These are phyloP conservation scores for Riparia riparia DNA, from an alignment of 2,113 vertebrate genomes.

Conservation along the genomic window DNA sequence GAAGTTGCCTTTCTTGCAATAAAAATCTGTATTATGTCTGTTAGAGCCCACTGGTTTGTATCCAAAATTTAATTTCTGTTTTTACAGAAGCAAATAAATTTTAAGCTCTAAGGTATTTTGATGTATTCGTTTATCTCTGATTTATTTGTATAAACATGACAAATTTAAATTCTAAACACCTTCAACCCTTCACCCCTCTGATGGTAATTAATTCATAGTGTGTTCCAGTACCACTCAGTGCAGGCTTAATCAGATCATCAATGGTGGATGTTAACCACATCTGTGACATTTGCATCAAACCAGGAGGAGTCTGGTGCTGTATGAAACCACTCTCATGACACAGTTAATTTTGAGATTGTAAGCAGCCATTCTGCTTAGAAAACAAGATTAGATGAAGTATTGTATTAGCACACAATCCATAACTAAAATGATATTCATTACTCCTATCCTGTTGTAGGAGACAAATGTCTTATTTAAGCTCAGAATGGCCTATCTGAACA, in stretches of 20 bases:
- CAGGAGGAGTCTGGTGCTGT: neutral
- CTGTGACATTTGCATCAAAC: neutral
- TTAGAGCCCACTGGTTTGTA: neutral
- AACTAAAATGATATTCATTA: slow-evolving; percentile 20
- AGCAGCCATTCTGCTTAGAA: neutral
- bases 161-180: neutral
- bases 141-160: neutral
- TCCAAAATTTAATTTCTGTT: neutral
- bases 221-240: neutral
- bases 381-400: slow-evolving; percentile 30
- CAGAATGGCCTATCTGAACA: neutral
- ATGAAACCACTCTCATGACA: neutral
- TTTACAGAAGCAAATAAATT: neutral
- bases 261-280: slow-evolving; percentile 8
- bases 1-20: neutral
- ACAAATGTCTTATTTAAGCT: neutral
- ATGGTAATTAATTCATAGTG: slow-evolving; percentile 12
- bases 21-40: neutral
- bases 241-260: neutral
- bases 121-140: neutral
- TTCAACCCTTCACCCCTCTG: slow-evolving; percentile 2
- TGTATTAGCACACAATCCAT: neutral
- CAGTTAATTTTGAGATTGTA: neutral
- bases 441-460: neutral
- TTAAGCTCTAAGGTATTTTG: neutral